A percentile compares a stretch with the other conserved stretches of the same genome.
Evolutionary conservation across 1,140 invertebrate genomes (phyloP).

Genomic region (Drosophila setifemur): DNA sequence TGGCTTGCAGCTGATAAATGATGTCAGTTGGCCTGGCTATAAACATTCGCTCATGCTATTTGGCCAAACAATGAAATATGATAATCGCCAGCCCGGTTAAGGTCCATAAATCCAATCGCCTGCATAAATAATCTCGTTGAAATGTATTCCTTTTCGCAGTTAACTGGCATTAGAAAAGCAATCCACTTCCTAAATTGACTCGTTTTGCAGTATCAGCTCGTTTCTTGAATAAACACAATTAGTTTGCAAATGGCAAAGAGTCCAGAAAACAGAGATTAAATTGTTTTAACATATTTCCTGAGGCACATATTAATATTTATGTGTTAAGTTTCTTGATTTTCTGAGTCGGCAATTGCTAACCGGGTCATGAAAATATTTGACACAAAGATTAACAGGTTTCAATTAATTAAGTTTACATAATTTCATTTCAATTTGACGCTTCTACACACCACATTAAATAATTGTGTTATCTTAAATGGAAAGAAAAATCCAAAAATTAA

Average conservation of each 20-base stretch:
- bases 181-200: neutral
- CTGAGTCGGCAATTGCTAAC: too few relatives aligned
- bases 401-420: too few relatives aligned
- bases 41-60: constrained; percentile 39
- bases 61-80: constrained; percentile 53
- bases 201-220: neutral
- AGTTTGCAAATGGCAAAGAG: neutral
- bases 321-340: too few relatives aligned
- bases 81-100: constrained; percentile 28
- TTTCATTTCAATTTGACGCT: too few relatives aligned
- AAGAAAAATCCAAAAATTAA: too few relatives aligned
- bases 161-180: constrained; percentile 7
- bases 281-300: neutral
- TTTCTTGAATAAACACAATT: neutral
- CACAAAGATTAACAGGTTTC: too few relatives aligned
- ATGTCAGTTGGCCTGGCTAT: constrained; percentile 40
- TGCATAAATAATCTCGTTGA: constrained; percentile 26
- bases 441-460: too few relatives aligned
- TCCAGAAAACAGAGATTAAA: neutral
- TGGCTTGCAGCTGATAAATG: constrained; percentile 57
- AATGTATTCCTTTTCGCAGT: neutral
- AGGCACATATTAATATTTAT: too few relatives aligned
- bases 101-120: constrained; percentile 41
- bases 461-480: too few relatives aligned
- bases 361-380: neutral